Percentiles rank a stretch among this genome's conserved stretches.
These are phyloP conservation scores for Odocoileus hemionus DNA, from an alignment of 2,113 vertebrate species.

Conservation along the genomic window DNA sequence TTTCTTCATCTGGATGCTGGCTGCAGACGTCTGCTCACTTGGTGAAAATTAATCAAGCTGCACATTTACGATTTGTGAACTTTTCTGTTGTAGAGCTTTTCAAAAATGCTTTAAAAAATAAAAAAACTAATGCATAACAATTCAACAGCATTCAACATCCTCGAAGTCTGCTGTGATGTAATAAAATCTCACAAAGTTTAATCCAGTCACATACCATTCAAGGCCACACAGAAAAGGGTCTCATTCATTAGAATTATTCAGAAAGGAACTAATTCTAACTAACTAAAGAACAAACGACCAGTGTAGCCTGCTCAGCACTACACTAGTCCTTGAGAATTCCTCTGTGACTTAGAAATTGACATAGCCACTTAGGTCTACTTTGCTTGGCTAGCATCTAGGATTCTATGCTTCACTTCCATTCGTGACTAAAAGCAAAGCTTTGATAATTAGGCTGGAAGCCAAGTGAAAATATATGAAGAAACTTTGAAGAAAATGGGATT, in stretches of 20 bases:
- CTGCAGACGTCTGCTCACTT: neutral
- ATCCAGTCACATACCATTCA: neutral
- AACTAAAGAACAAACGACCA: neutral
- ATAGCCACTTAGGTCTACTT: slow-evolving; percentile 9
- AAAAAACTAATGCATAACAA: neutral
- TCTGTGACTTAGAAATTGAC: slow-evolving; percentile 21
- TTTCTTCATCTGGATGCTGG: neutral
- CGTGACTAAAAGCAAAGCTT: neutral
- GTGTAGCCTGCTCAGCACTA: neutral
- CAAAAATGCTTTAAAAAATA: neutral
- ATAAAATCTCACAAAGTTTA: slow-evolving; percentile 15
- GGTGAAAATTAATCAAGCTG: neutral
- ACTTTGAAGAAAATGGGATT: neutral
- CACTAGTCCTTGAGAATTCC: neutral
- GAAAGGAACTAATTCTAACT: neutral
- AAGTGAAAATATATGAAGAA: neutral
- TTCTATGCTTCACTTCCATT: neutral
- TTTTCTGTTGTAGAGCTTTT: neutral
- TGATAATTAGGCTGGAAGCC: neutral
- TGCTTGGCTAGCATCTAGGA: neutral
- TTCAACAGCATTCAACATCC: neutral
- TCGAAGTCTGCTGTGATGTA: neutral
- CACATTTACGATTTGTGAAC: neutral
- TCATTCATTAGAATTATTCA: neutral
- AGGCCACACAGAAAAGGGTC: neutral